Evolutionary conservation across 2,797 vertebrate species (phyloP), one percentile per base, ranked within the genome.

Genomic region (Ctenochaetus hawaiiensis): DNA sequence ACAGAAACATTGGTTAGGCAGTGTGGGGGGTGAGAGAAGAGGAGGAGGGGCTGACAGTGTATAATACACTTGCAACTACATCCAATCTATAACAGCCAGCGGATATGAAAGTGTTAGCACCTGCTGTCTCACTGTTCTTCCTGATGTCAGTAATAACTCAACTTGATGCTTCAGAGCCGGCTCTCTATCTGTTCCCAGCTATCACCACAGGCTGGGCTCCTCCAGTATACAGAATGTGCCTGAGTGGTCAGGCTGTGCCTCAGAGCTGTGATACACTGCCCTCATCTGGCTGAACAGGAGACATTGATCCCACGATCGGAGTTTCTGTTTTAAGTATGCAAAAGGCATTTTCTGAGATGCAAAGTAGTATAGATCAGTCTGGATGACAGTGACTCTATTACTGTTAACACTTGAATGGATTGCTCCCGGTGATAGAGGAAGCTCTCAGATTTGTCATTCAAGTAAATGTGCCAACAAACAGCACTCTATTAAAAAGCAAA

Each of bases 181-280:
- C n/a, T 76, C 84, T 75, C 57, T 9, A 77, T 75, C 61, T 16
- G 1, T 48, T 69, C 66, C 60, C 60, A 56, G 7, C 7, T 22
- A 53, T 77, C 67, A 77, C 77, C 51, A n/a, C 54, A 47, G 80
- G 68, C 77, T 64, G 53, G 37, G 23, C 12, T 58, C 57, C 80
- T 54, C 65, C 57, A 8, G 51, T 51, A 4, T 53, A 4, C 16
- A 10, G 59, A 54, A 63, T 60, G 65, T 73, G 76, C 22, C 30
- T 17, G 23, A 43, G 44, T 13, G 52, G 9, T 3, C n/a, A 54
- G 18, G 48, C 77, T 16, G 64, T 16, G 62, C 34, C 17, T 26
- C 59, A 84, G 72, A 76, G 72, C 66, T 89, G 82, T 75, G 65
- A 58, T 47, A 67, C 69, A 88, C 89, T 91, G 91, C 92, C 88